Conservation (phyloP, 2,113 vertebrate genomes). For the Miniopterus natalensis region DNA sequence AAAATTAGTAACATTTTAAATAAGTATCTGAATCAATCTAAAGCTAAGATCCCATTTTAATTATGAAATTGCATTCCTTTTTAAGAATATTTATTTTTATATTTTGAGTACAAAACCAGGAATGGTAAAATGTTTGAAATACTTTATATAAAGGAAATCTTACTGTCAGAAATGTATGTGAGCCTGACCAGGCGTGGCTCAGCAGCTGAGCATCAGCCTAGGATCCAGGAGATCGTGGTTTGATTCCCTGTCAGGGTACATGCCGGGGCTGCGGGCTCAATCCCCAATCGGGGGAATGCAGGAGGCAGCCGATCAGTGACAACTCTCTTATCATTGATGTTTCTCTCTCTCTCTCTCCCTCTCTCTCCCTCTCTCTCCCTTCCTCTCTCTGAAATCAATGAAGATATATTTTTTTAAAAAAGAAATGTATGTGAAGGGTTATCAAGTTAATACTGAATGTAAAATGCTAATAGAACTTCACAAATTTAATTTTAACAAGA, state of each 20-base stretch:
- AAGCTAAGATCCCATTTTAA: conserved; percentile 5
- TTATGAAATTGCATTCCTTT: background rate
- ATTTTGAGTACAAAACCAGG: background rate
- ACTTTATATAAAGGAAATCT: conserved; percentile 6
- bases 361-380: too few species aligned
- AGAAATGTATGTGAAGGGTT: background rate
- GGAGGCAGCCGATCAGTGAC: too few species aligned
- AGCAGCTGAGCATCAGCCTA: too few species aligned
- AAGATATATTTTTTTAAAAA: too few species aligned
- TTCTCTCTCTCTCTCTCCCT: too few species aligned
- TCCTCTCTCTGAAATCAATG: too few species aligned
- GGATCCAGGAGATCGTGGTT: too few species aligned
- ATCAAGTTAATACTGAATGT: background rate
- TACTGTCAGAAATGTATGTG: background rate
- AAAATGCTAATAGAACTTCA: background rate
- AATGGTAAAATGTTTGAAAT: conserved; percentile 38
- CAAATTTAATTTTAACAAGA: conserved; percentile 48
- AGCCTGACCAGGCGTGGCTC: too few species aligned
- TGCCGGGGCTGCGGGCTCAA: too few species aligned
- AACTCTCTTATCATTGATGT: too few species aligned
- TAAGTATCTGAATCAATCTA: conserved; percentile 36
- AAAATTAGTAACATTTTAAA: conserved; percentile 42
- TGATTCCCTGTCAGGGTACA: too few species aligned
- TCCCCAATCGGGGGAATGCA: too few species aligned
- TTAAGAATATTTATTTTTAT: conserved; percentile 35